A percentile compares a stretch with the other conserved stretches of the same genome.
These are phyloP conservation scores for Varecia variegata DNA, from an alignment of 2,797 vertebrate species.

Conservation along the genomic window DNA sequence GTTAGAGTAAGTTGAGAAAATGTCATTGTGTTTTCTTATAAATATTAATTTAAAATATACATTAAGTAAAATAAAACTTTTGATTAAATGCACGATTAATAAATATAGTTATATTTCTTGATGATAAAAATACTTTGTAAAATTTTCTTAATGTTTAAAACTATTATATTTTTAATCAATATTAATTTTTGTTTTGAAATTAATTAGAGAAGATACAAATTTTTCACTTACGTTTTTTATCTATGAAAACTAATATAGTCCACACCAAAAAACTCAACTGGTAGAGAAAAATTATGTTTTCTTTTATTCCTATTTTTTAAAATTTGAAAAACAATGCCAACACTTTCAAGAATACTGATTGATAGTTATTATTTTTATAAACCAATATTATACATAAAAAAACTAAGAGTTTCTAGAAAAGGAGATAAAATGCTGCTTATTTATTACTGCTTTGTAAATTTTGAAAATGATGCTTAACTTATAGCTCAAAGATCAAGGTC, in stretches of 20 bases:
- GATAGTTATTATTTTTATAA: not conserved
- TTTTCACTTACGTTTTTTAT: not conserved
- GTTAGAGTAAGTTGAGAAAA: not conserved
- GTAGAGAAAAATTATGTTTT: not conserved
- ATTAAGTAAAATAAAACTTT: not conserved
- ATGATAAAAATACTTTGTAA: not conserved
- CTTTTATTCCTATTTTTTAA: not conserved
- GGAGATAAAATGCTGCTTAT: not conserved
- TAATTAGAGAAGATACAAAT: not conserved
- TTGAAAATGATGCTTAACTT: not conserved
- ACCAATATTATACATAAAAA: not conserved
- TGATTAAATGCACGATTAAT: not conserved
- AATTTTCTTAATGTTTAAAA: constrained; percentile 23
- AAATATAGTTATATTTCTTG: not conserved
- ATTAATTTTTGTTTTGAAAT: not conserved
- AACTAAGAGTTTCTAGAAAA: not conserved
- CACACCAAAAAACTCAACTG: not conserved
- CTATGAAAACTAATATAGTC: not conserved
- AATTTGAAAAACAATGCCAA: not conserved
- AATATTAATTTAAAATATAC: not conserved
- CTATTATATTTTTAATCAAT: not conserved
- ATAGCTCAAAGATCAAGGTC: not conserved
- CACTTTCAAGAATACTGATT: not conserved
- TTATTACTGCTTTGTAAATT: not conserved
- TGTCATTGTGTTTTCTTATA: not conserved